Percentiles rank a stretch among this genome's conserved stretches.
These are phyloP conservation scores for Tyrannus savana DNA, from an alignment of 2,113 vertebrate species.

Conservation along the genomic window DNA sequence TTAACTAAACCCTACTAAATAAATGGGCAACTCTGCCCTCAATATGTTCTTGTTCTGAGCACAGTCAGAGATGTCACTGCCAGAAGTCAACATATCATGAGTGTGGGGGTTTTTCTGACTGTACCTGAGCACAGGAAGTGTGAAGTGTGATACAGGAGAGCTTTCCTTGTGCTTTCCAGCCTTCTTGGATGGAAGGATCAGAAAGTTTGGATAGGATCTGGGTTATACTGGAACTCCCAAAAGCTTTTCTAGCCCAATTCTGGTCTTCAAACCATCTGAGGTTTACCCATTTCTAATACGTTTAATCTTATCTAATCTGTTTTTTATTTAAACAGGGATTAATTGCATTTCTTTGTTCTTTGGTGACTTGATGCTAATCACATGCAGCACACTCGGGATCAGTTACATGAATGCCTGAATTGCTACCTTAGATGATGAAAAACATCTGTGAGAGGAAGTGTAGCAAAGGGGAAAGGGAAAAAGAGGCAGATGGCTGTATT, in stretches of 20 bases:
- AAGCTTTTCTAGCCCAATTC: neutral
- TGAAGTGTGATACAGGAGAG: neutral
- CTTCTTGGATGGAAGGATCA: neutral
- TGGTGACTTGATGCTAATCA: conserved; percentile 62
- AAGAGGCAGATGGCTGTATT: neutral
- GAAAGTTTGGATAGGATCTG: neutral
- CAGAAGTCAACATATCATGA: neutral
- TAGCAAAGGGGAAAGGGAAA: neutral
- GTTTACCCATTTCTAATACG: conserved; percentile 1
- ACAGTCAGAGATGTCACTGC: neutral
- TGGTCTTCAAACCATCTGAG: neutral
- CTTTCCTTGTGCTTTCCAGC: neutral
- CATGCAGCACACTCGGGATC: conserved; percentile 32
- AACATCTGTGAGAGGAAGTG: conserved; percentile 47
- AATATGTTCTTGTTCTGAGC: neutral
- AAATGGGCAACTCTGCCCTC: neutral
- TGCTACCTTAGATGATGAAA: conserved; percentile 57
- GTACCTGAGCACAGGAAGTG: neutral
- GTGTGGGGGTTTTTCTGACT: neutral
- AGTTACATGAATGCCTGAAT: conserved; percentile 30
- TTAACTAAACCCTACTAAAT: neutral
- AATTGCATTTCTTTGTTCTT: conserved; percentile 66
- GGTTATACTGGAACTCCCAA: conserved; percentile 12
- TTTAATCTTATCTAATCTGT: conserved; percentile 48
- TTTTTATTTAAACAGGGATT: conserved; percentile 59